Base-by-base conservation (phyloP, 2,797 vertebrate genomes). In the Malurus leucopterus region DNA sequence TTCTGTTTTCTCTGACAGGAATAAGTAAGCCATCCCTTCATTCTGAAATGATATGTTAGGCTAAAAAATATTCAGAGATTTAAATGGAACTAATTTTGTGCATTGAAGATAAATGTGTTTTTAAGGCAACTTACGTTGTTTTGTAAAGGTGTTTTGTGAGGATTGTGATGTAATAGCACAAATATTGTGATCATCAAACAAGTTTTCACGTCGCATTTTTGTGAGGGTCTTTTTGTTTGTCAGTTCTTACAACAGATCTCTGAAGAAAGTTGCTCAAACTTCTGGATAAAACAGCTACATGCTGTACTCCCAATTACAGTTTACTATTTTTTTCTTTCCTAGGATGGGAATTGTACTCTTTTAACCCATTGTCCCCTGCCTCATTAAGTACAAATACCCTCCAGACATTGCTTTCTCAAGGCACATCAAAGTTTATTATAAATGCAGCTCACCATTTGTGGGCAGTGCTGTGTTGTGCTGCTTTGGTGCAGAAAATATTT, bases 181-280 rank as follows among this genome's bases (percentile, higher is more conserved):
- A 95, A 95, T 95, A 92, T 41, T 95, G 67, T 91, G 87, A 91
- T 95, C 91, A 86, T 92, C 51, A 61, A 92, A 89, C 65, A 95
- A 61, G 47, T 86, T 91, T 96, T 91, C 21, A 21, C 63, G 19
- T 50, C 93, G 16, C 84, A 86, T 57, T 85, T 86, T 84, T 89
- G n/a, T 81, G 17, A 59, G 29, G 7, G 21, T 46, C 53, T 27
- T 86, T 84, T 74, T 87, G 16, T 88, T 91, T 82, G 23, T 76
- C 36, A 59, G 2, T 68, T 88, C 46, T 51, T 46, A 6, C 72
- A 71, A 32, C 13, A 70, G 44, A 86, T 65, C 23, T 49, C 40
- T 19, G 34, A 70, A 65, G 22, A 51, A 78, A 79, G 57, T 57
- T 75, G 18, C 47, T 82, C 24, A 55, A 13, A 51, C 18, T 84